Base-by-base conservation (phyloP, 2,888 invertebrate species). In the Seira musarum region DNA sequence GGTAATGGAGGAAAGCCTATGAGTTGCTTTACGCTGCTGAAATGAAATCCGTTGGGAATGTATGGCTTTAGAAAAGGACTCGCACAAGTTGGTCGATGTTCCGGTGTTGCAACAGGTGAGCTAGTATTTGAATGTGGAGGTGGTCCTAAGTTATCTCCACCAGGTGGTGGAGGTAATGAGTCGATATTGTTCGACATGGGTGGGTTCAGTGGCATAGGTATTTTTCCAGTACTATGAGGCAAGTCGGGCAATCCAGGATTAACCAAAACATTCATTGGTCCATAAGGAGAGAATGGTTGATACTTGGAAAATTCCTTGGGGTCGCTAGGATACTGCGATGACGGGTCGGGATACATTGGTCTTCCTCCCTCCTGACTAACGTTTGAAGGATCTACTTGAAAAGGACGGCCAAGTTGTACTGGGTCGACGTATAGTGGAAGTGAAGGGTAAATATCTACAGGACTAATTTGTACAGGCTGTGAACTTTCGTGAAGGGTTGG, bases 11-110 rank as follows among this genome's bases (percentile, higher is more conserved):
- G 70, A 35, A 68, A 64, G 21, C 64, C 75, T 17, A 65, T 17
- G 72, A 74, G 79, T 17, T 82, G 67, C 30, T 72, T 64, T 10
- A 82, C 65, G 35, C 78, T 78, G 13, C 76, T 76, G 0, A 82
- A 67, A 49, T 71, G 73, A 67, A 85, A 86, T 6, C 85, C 84
- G 10, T 78, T 80, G 8, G 87, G 85, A 53, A 85, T 75, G 46
- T 82, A 85, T 0, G 85, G 71, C 22, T 49, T 30, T 19, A 82
- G 21, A 17, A 63, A 61, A 2, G 79, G 75, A 5, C 10, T 40
- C 21, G 78, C 73, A 69, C 74, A 67, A 19, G 67, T 57, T 46
- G 73, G 70, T 30, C 46, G 77, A 15, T n/a, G 19, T 21, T 19
- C 13, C 21, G 22, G 19, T 40, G 1, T 19, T 49, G 69, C 24